Conservation (phyloP, 2,113 vertebrate species). For the Amblyornis subalaris region DNA sequence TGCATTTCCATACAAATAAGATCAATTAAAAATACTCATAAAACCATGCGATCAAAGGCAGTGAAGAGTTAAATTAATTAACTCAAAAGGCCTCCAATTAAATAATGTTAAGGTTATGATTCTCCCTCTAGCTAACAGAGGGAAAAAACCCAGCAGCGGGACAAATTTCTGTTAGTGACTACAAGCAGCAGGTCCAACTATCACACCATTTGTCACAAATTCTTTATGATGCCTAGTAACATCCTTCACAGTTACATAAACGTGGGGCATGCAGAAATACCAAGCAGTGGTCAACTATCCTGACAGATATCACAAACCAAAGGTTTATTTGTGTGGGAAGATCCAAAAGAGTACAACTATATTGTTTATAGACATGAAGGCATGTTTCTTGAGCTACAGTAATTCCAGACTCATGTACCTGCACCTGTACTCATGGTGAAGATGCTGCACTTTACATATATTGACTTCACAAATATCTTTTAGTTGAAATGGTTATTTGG, state of each 20-base stretch:
- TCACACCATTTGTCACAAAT: not conserved
- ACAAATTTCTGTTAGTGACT: conserved; percentile 7
- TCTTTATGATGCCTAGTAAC: not conserved
- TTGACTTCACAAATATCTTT: not conserved
- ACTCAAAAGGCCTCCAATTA: conserved; percentile 62
- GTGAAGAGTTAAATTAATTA: conserved; percentile 70
- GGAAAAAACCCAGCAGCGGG: not conserved
- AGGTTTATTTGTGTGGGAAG: not conserved
- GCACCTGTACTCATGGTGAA: not conserved
- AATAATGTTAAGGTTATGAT: conserved; percentile 54
- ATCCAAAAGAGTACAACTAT: not conserved
- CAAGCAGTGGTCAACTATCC: not conserved
- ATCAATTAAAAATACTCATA: conserved; percentile 61
- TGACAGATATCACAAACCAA: not conserved
- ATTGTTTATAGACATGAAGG: not conserved
- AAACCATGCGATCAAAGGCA: conserved; percentile 51
- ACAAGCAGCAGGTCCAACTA: not conserved
- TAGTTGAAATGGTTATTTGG: accelerated
- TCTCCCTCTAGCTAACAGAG: not conserved
- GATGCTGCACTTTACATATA: not conserved
- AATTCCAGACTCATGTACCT: not conserved
- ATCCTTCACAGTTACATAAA: not conserved
- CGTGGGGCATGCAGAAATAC: not conserved
- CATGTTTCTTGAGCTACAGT: not conserved
- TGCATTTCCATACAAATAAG: conserved; percentile 66